Conservation (phyloP, 2,113 vertebrate species). For the Isichthys henryi region DNA sequence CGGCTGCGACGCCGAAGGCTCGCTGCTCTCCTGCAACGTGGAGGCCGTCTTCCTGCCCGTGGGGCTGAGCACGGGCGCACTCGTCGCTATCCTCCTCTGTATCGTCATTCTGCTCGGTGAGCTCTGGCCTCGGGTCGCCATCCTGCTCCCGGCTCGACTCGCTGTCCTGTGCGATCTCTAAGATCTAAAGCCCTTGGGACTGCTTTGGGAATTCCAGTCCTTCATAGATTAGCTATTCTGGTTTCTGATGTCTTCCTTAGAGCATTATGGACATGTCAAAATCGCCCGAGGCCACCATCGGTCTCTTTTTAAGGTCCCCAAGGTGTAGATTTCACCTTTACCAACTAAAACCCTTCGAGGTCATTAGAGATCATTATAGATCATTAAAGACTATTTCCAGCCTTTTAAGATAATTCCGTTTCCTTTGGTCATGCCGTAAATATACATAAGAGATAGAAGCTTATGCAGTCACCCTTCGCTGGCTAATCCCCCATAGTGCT, state of each 20-base stretch:
- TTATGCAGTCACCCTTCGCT: background rate
- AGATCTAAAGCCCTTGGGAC: background rate
- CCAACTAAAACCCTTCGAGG: background rate
- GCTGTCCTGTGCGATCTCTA: background rate
- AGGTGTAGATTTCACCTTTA: background rate
- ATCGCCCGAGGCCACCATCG: background rate
- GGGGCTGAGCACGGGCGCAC: constrained; percentile 89
- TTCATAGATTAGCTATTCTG: background rate
- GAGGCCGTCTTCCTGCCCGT: constrained; percentile 94
- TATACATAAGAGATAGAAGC: background rate
- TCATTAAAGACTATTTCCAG: background rate
- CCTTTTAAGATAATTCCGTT: background rate
- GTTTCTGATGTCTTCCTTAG: background rate
- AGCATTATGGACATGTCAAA: background rate
- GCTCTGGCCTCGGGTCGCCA: constrained; percentile 33
- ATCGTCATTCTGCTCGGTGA: constrained; percentile 89
- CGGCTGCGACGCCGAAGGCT: constrained; percentile 79
- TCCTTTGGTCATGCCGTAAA: background rate
- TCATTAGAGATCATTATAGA: background rate
- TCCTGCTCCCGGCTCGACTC: background rate
- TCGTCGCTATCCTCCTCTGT: constrained; percentile 90
- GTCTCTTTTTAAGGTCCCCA: background rate
- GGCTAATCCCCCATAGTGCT: background rate
- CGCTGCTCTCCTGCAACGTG: constrained; percentile 84
- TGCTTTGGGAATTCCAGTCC: background rate